These are phyloP conservation scores for Strigops habroptila DNA, from an alignment of 2,113 vertebrate species.

Conservation along the genomic window DNA sequence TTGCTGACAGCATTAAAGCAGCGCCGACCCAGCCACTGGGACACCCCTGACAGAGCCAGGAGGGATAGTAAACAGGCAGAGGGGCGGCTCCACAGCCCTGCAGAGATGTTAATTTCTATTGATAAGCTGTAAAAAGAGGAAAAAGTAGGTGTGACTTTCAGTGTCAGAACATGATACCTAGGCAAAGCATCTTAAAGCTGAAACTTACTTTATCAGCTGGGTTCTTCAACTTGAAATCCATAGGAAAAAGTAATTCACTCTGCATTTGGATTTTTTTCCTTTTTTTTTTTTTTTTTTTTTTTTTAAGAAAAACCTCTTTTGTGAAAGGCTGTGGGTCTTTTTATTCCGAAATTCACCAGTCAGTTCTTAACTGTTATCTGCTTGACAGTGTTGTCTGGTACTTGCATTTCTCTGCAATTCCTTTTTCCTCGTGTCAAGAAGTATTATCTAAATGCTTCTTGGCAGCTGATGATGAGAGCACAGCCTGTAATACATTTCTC, in stretches of 20 bases:
- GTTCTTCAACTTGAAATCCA: background rate
- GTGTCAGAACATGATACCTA: background rate
- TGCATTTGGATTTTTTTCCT: background rate
- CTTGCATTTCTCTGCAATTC: background rate
- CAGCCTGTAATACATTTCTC: slow-evolving; percentile 42
- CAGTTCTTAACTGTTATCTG: background rate
- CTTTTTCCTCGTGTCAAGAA: background rate
- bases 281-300: background rate
- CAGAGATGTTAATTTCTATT: background rate
- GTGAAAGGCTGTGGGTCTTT: background rate
- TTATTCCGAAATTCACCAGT: background rate
- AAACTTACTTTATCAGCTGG: background rate
- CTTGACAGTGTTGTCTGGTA: background rate
- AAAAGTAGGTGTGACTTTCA: background rate
- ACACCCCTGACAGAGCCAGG: background rate
- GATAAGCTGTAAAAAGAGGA: background rate
- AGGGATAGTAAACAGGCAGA: background rate
- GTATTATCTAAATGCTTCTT: slow-evolving; percentile 52
- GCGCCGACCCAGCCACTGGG: background rate
- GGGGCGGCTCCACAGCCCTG: background rate
- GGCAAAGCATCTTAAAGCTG: background rate
- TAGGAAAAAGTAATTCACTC: rapidly evolving
- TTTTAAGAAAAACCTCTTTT: background rate
- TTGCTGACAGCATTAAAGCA: background rate
- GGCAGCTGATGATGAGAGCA: slow-evolving; percentile 57